Evolutionary conservation across 64 coral and sea anemone species (phyloP).

Genomic region (Cladopsammia gracilis): DNA sequence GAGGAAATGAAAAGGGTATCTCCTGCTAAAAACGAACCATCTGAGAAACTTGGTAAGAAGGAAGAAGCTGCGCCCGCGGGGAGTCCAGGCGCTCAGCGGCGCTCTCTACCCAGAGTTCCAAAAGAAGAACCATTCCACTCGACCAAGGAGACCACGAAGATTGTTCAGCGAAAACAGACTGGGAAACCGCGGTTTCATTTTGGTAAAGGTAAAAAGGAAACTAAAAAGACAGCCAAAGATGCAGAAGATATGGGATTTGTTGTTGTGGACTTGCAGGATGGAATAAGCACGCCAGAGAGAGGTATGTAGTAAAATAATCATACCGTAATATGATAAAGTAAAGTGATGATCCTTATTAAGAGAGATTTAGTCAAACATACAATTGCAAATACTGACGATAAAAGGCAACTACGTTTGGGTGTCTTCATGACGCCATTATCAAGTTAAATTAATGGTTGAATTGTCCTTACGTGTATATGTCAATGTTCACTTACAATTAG

Average conservation of each 20-base stretch:
- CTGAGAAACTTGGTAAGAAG: conserved; percentile 13
- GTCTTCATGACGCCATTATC: too few relatives aligned
- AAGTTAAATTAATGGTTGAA: too few relatives aligned
- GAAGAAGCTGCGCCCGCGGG: conserved; percentile 22
- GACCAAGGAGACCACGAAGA: conserved; percentile 68
- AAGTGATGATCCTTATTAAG: too few relatives aligned
- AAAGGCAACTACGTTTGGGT: too few relatives aligned
- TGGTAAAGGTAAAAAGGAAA: not conserved
- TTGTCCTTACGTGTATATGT: too few relatives aligned
- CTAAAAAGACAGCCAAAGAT: conserved; percentile 26
- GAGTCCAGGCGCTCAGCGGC: conserved; percentile 33
- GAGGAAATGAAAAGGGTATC: not conserved
- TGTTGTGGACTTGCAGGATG: conserved; percentile 57
- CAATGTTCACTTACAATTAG: too few relatives aligned
- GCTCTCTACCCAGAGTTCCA: conserved; percentile 61
- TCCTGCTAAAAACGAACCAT: not conserved
- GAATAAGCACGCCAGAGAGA: conserved; percentile 37
- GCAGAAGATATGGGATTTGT: conserved; percentile 63
- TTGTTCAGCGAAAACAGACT: conserved; percentile 26
- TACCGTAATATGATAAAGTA: too few relatives aligned
- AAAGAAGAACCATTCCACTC: conserved; percentile 65
- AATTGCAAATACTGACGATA: too few relatives aligned
- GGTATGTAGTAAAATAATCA: conserved; percentile 9
- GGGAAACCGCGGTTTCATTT: conserved; percentile 31
- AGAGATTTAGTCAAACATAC: too few relatives aligned